Conservation (phyloP, 35 echinoderm and acorn worm genomes). For the Lytechinus pictus region DNA sequence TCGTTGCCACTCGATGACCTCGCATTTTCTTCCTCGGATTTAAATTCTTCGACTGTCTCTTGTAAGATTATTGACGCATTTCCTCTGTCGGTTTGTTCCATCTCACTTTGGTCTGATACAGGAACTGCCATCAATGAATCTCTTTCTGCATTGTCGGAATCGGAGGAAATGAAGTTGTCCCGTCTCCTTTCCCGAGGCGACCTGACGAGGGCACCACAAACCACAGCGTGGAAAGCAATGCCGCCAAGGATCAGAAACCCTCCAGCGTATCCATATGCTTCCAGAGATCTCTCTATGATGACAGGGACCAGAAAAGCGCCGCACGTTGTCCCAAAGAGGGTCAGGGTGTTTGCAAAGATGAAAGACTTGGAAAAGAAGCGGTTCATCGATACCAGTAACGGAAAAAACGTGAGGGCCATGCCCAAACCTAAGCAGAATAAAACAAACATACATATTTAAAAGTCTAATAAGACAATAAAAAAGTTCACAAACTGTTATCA, state of each 20-base stretch:
- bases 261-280: slow-evolving; percentile 25
- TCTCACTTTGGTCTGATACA: not conserved
- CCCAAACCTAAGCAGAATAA: not conserved
- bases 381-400: not conserved
- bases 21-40: not conserved
- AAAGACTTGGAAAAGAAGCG: not conserved
- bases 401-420: not conserved
- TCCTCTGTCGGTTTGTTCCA: not conserved
- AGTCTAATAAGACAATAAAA: no score
- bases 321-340: slow-evolving; percentile 19
- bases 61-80: not conserved
- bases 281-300: slow-evolving; percentile 23
- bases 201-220: not conserved
- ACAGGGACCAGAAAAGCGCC: not conserved
- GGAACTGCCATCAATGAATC: not conserved
- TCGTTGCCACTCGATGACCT: not conserved
- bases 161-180: not conserved
- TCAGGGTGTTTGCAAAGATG: slow-evolving; percentile 34
- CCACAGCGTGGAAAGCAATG: slow-evolving; percentile 15
- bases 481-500: no score
- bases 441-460: no score
- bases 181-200: not conserved
- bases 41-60: not conserved
- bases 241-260: slow-evolving; percentile 27
- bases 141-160: not conserved